Conservation (phyloP, 2,888 invertebrate species). For the Deilephila elpenor region DNA sequence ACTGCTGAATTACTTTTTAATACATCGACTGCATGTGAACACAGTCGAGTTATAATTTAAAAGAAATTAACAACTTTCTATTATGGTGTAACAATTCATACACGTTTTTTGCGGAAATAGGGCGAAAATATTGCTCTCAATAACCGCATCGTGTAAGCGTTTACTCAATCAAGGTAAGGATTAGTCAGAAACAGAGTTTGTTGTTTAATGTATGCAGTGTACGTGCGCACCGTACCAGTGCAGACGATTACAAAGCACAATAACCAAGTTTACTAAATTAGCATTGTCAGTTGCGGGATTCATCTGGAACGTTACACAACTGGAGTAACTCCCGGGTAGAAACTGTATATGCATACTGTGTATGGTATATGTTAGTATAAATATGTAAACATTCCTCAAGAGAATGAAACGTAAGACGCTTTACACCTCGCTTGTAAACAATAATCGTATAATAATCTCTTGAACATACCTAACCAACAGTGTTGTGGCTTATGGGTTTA, state of each 20-base stretch:
- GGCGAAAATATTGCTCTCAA: neutral
- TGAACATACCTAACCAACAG: neutral
- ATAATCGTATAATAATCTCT: neutral
- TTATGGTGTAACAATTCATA: no score
- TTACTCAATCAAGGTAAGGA: neutral
- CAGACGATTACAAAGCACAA: neutral
- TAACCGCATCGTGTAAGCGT: neutral
- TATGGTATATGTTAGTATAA: neutral
- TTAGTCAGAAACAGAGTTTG: neutral
- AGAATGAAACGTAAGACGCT: neutral
- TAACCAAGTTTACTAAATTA: neutral
- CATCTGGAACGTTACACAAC: slow-evolving; percentile 4
- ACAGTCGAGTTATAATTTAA: neutral
- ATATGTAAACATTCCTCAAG: neutral
- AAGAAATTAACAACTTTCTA: neutral
- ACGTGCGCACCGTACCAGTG: neutral
- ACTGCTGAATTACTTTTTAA: neutral
- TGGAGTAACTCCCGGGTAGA: neutral
- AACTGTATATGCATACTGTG: no score
- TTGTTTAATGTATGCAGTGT: neutral
- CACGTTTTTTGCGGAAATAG: no score
- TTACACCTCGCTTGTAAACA: neutral
- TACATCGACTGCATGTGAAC: neutral
- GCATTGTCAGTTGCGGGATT: slow-evolving; percentile 18
- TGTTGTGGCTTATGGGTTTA: neutral